Evolutionary conservation across 2,797 vertebrate species (phyloP).

Genomic region (Poecilia gillii): DNA sequence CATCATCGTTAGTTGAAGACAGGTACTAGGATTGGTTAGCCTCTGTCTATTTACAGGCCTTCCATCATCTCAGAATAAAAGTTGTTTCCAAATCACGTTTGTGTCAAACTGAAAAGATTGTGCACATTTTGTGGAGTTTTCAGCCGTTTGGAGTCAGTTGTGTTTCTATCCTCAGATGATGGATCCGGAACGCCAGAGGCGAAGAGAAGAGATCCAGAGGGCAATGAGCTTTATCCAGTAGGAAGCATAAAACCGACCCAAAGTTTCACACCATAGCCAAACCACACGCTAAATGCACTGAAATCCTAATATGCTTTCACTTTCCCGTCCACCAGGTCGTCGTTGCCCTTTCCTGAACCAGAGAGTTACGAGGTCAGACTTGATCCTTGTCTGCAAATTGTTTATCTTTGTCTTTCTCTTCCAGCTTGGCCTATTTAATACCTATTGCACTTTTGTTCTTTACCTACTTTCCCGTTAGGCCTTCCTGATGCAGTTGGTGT

Average conservation of each 20-base stretch:
- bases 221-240: slow-evolving; percentile 98
- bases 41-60: not conserved
- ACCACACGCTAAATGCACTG: too few relatives aligned
- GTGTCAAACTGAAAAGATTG: not conserved
- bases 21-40: not conserved
- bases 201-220: slow-evolving; percentile 97
- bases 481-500: slow-evolving; percentile 94
- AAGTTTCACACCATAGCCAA: not conserved
- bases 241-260: slow-evolving; percentile 62
- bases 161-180: slow-evolving; percentile 64
- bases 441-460: not conserved
- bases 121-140: not conserved
- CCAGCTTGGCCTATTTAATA: not conserved
- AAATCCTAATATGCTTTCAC: not conserved
- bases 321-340: slow-evolving; percentile 84
- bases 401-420: not conserved
- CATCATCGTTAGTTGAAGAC: not conserved
- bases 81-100: not conserved
- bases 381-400: not conserved
- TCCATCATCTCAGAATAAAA: not conserved
- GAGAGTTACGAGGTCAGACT: slow-evolving; percentile 93
- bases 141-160: slow-evolving; percentile 11
- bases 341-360: slow-evolving; percentile 91
- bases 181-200: slow-evolving; percentile 91
- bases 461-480: slow-evolving; percentile 69